A percentile compares a stretch with the other conserved stretches of the same genome.
phyloP scores from a whole-genome alignment of 1,140 invertebrate genomes.

The Orchestia grillus region DNA sequence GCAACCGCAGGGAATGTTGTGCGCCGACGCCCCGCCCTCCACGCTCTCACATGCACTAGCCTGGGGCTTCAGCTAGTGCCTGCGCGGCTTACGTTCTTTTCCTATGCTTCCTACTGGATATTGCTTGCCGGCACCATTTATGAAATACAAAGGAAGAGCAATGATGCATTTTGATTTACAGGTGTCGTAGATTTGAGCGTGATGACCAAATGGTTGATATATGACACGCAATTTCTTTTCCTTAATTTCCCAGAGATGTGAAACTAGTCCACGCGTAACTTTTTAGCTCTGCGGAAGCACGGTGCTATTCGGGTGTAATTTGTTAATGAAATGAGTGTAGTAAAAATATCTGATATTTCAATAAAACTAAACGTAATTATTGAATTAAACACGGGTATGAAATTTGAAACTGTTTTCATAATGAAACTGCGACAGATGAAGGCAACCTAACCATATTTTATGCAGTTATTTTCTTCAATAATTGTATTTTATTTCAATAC shows the following conservation, averaged over 20 bases:
- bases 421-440: neutral
- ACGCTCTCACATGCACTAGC: neutral
- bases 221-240: neutral
- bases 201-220: neutral
- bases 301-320: neutral
- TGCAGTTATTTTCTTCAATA: too few relatives aligned
- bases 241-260: neutral
- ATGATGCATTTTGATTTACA: neutral
- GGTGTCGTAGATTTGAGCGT: neutral
- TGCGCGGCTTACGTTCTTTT: neutral
- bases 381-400: neutral
- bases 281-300: neutral
- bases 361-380: neutral
- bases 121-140: neutral
- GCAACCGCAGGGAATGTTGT: slow-evolving; percentile 23
- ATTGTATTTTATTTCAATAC: too few relatives aligned
- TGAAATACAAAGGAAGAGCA: neutral
- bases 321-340: neutral
- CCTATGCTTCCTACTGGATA: neutral
- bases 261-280: neutral
- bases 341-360: neutral
- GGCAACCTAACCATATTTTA: too few relatives aligned
- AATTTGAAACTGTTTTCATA: neutral
- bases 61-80: neutral
- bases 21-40: neutral